These are phyloP conservation scores for Chaetura pelagica DNA, from an alignment of 2,113 vertebrate genomes.

Conservation along the genomic window DNA sequence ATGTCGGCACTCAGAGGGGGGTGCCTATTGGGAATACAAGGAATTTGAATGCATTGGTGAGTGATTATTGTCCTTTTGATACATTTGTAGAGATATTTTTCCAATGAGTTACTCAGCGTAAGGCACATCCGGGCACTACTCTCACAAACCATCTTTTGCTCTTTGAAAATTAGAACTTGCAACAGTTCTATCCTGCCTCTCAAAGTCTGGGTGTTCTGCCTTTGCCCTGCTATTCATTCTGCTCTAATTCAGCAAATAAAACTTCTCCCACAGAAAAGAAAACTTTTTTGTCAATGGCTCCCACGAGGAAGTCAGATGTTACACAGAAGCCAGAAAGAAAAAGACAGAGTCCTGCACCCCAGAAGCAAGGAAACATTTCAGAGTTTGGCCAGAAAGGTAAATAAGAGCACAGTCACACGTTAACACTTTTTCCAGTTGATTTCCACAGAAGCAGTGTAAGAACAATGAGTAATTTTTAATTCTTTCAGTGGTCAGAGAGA, in stretches of 20 bases:
- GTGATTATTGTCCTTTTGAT: background rate
- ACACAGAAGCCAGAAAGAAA: background rate
- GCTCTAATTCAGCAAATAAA: background rate
- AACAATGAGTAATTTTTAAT: background rate
- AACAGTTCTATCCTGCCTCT: background rate
- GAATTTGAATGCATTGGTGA: slow-evolving; percentile 5
- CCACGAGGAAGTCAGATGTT: rapidly evolving
- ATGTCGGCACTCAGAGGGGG: background rate
- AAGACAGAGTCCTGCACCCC: background rate
- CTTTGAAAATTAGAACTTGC: background rate
- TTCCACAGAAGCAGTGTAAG: background rate
- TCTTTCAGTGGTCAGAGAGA: background rate
- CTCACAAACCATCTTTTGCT: background rate
- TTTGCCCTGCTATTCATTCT: background rate
- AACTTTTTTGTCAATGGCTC: background rate
- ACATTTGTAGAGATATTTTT: background rate
- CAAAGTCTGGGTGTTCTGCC: background rate
- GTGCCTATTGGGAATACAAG: background rate
- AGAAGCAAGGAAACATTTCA: background rate
- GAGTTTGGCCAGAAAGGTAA: background rate
- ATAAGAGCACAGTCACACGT: background rate
- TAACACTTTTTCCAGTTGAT: background rate
- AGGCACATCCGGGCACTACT: background rate
- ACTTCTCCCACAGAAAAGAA: background rate
- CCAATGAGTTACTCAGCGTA: background rate